Conservation (phyloP, 2,888 invertebrate species). For the Hoplodrina ambigua region DNA sequence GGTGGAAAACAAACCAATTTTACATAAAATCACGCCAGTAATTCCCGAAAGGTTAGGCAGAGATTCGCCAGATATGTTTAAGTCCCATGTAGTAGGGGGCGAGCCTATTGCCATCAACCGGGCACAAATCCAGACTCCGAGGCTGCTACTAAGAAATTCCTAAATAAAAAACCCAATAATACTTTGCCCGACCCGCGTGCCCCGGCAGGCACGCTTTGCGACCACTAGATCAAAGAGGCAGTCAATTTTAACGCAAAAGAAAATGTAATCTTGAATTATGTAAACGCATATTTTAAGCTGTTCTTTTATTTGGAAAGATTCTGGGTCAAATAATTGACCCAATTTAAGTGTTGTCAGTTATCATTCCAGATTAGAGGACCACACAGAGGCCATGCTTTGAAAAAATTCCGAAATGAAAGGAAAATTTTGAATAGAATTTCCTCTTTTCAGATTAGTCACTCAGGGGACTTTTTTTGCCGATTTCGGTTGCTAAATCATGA, state of each 20-base stretch:
- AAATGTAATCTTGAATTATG: not conserved
- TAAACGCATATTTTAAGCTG: not conserved
- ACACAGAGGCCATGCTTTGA: conserved; percentile 4
- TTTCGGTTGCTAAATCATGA: not conserved
- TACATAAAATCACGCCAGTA: no score
- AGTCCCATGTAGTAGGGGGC: no score
- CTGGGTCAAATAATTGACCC: not conserved
- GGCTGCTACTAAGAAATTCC: no score
- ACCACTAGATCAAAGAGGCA: no score
- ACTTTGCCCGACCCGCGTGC: no score
- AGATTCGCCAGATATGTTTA: no score
- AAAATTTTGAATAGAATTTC: conserved; percentile 3
- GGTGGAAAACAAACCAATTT: no score
- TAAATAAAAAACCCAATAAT: no score
- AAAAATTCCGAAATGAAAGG: conserved; percentile 3
- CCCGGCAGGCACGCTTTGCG: no score
- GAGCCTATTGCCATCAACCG: no score
- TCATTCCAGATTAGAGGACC: conserved; percentile 16
- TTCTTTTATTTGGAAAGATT: not conserved
- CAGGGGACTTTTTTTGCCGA: not conserved
- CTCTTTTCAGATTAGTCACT: conserved; percentile 14
- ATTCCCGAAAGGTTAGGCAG: no score
- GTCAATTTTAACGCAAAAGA: not conserved
- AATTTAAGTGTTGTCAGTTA: conserved; percentile 12
- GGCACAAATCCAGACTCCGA: no score